Conservation (phyloP, 2,888 invertebrate genomes). For the Latrodectus hesperus region DNA sequence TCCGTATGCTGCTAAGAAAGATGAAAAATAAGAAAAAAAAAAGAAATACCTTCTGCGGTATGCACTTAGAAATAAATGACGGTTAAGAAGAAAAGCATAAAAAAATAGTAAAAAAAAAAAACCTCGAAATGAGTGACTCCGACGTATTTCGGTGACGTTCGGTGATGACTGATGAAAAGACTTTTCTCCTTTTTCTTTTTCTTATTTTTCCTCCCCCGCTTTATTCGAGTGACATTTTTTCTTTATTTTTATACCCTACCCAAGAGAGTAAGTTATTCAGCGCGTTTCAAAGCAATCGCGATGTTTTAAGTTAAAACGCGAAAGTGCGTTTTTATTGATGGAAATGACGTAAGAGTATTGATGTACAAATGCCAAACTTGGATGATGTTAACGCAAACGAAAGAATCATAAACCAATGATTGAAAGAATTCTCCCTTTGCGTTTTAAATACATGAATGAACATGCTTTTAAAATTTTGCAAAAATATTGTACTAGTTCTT, state of each 20-base stretch:
- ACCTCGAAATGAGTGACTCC: conserved; percentile 47
- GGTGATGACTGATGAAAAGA: conserved; percentile 60
- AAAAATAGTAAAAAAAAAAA: conserved; percentile 21
- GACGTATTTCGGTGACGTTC: conserved; percentile 55
- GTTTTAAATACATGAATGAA: no score
- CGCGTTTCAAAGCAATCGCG: conserved; percentile 30
- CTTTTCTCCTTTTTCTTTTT: conserved; percentile 39
- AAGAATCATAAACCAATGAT: background rate
- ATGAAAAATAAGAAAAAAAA: conserved; percentile 10
- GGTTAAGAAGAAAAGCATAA: conserved; percentile 27
- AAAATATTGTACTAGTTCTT: no score
- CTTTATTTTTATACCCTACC: conserved; percentile 14
- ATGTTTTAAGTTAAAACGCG: conserved; percentile 4
- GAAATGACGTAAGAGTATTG: conserved; percentile 43
- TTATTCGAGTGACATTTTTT: conserved; percentile 37
- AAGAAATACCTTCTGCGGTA: conserved; percentile 17
- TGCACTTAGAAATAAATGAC: conserved; percentile 48
- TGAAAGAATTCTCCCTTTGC: no score
- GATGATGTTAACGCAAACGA: background rate
- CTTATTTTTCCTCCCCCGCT: conserved; percentile 14
- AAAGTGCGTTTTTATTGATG: background rate
- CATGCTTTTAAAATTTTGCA: no score
- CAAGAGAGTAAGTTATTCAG: conserved; percentile 1
- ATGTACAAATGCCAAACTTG: conserved; percentile 35
- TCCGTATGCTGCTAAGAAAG: conserved; percentile 14